These are phyloP conservation scores for Burhinus bistriatus DNA, from an alignment of 2,113 vertebrate genomes.

Conservation along the genomic window DNA sequence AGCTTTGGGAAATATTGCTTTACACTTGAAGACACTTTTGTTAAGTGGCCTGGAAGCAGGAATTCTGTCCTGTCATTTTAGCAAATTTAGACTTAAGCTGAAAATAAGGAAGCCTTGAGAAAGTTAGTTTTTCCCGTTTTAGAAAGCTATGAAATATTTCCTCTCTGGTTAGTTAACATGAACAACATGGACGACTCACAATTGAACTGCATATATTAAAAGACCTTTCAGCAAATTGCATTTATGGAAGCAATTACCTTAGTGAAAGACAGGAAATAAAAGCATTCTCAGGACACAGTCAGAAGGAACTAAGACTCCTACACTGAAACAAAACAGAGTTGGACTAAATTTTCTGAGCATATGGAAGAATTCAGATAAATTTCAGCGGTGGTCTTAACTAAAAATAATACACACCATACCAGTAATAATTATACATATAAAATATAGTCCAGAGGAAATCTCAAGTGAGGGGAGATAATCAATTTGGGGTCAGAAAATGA, in stretches of 20 bases:
- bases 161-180: neutral
- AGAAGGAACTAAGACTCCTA: neutral
- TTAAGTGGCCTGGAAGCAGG: slow-evolving; percentile 40
- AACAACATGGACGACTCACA: neutral
- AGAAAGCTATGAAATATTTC: neutral
- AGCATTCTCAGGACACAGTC: neutral
- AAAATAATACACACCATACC: neutral
- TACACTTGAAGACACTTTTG: slow-evolving; percentile 11
- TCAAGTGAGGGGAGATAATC: neutral
- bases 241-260: neutral
- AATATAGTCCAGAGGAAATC: neutral
- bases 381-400: neutral
- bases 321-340: neutral
- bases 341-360: neutral
- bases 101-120: neutral
- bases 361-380: neutral
- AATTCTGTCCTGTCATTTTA: neutral
- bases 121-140: neutral
- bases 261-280: neutral
- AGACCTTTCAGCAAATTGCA: neutral
- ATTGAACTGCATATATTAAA: neutral
- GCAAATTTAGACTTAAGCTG: neutral
- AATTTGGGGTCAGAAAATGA: neutral
- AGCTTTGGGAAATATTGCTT: slow-evolving; percentile 10
- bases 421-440: neutral